Evolutionary conservation across 2,797 vertebrate genomes (phyloP), one percentile per base, ranked within the genome.

Genomic region (Dryobates pubescens): DNA sequence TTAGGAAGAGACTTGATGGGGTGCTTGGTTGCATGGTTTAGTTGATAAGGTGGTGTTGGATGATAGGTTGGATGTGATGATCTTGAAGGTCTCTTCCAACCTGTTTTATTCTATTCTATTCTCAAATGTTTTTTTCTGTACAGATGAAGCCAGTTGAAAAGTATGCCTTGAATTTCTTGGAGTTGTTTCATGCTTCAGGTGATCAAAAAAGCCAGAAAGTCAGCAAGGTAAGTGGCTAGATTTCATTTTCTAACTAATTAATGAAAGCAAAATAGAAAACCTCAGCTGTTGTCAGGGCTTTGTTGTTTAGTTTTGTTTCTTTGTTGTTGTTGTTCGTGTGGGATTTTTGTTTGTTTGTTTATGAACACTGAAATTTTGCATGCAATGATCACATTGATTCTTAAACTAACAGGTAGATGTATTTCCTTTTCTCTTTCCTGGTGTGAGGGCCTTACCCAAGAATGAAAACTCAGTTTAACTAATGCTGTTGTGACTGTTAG

Each of bases 81-180:
- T 38, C 38, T 38, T 13, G 12, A 13, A 38, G 38, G 38, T 38
- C 38, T 38, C 38, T 38, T 38, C 38, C 38, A 38, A 38, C 38
- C 38, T 38, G 38, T 38, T 38, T 38, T 38, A 38, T 38, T 38
- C 38, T 38, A 38, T 38, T 13, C 38, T 38, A 38, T 38, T 38
- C 38, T 38, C 38, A 38, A 38, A 38, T 38, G 38, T 38, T 13
- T 69, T 69, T 22, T 90, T 80, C 73, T 93, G 54, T 89, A 91
- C 97, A 99, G 99, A 98, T 99, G 56, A 99, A 98, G 24, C 98
- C 99, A 18, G 98, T 98, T 58, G 99, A 99, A 95, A 98, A 97
- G 74, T 99, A 99, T 26, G 98, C 98, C 3, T 96, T 99, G 86
- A 98, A 98, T 96, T 99, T 98, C 95, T 96, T 99, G 96, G 98